Evolutionary conservation across 2,888 invertebrate species (phyloP), one percentile per base, ranked within the genome.

Genomic region (Tetranychus piercei): DNA sequence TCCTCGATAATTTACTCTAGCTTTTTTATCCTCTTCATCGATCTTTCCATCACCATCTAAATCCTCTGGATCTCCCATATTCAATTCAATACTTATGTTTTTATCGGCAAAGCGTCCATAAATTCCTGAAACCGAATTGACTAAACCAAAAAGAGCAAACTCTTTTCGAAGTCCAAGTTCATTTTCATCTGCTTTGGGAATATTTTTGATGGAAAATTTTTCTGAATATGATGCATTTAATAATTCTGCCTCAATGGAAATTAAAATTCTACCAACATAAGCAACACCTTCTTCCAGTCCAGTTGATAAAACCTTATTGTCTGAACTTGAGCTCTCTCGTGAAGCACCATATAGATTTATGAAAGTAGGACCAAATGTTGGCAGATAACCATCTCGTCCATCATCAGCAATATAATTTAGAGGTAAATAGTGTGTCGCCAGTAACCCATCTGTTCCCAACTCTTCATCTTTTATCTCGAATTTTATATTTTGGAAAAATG

Each of bases 361-460:
- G 81, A 90, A 93, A 0, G 90, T 88, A 0, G 94, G 94, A 0
- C 94, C 94, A 80, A 91, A 92, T 0, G 92, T 92, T 0, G 93
- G 93, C 22, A 93, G 85, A 81, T 92, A 93, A 6, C 93, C 90
- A 86, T 88, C 90, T 80, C 92, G 92, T 64, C 92, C 92, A 80
- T 93, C 93, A 82, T 93, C 90, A 44, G 92, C 91, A 76, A 93
- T 90, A 75, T 82, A 87, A 79, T 90, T 90, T 43, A 94, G 85
- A 81, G 94, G 93, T 73, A 94, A 87, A 81, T 91, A 93, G 81
- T 94, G 92, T 0, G 93, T 94, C 6, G 92, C 93, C 71, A 94
- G 92, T 76, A 92, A 87, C 74, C 89, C 89, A 55, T 91, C 90
- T 79, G 91, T 90, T 73, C 93, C 90, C 0, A 91, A 88, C 80